Base-by-base conservation (phyloP, 2,113 vertebrate genomes). In the Prunella fulvescens region DNA sequence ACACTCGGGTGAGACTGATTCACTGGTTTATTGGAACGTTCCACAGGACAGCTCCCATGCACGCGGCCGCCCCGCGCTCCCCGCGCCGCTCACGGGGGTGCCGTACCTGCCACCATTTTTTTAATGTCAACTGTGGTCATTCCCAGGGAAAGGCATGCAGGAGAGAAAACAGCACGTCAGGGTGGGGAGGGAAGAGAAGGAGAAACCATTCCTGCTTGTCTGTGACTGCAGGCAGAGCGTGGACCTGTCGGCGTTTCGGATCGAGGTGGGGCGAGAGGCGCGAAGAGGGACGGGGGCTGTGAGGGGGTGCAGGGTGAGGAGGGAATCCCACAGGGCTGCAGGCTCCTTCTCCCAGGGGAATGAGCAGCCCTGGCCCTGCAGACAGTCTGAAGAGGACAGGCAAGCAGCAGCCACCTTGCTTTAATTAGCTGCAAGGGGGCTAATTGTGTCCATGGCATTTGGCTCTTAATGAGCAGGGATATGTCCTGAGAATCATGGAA, bases 51-150 rank as follows among this genome's bases (percentile, higher is more conserved):
- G 61, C 73, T 95, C 37, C 39, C 97, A 96, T 96, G 97, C 96
- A 96, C 88, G 60, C 62, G 62, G 35, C 25, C 33, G 80, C 96
- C 94, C 91, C 91, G 53, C 53, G 83, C 83, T 42, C 37, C 82
- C 71, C 83, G 44, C 33, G 11, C 62, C 37, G 62, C 83, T 0
- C 83, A 4, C 64, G 28, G 64, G 33, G 8, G 18, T 18, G 83
- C 96, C 99, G 95, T 99, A 99, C 99, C 99, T 99, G 99, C 97
- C 98, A 98, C 98, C 98, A 99, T 97, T 97, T 99, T 98, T 98
- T 99, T 99, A 98, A 99, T 98, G 98, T 99, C 99, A 98, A 99
- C 99, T 98, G 99, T 98, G 95, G 98, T 98, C 91, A 98, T 98
- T 98, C 98, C 99, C 96, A 98, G 98, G 98, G 98, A 95, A 96